Evolutionary conservation across 1,140 invertebrate genomes (phyloP), one percentile per base, ranked within the genome.

Genomic region (Aricia agestis): DNA sequence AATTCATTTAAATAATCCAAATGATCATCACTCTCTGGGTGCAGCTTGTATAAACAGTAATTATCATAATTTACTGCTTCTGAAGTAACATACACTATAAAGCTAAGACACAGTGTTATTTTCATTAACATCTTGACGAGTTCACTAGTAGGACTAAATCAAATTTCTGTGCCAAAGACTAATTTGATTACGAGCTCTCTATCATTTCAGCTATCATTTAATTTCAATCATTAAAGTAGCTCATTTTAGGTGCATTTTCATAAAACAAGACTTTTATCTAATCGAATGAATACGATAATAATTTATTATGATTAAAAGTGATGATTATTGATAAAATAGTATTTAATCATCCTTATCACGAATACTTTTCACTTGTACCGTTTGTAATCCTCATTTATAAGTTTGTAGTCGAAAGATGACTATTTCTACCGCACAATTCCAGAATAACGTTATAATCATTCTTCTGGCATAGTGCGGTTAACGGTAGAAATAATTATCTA

Each of bases 61-160:
- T 87, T 79, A 72, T 89, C 82, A 77, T 87, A 89, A 45, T 79
- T 75, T 42, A 84, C 76, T 79, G 81, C 77, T 61, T 87, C 79
- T 66, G 73, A 68, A 70, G 32, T 74, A 32, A 70, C 18, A 63
- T 74, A 61, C 61, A 70, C 67, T 42, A 74, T 32, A 76, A 79
- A 42, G 77, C 72, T 67, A 42, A 83, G 72, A 74, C 82, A 67
- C 52, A 82, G 25, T 71, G 78, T 19, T 75, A 79, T 31, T 75
- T 77, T 80, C 3, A 76, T 52, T 57, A 74, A 74, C 77, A 79
- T 81, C 77, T 73, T 80, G 66, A 67, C 42, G 18, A 68, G 17
- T 10, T 11, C 17, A 19, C 18, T 63, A 25, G 10, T 11, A 18
- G 18, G 18, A 63, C 59, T 63, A 63, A 63, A 63, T 18, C 2